Evolutionary conservation across 2,797 vertebrate species (phyloP).

Genomic region (Streptopelia turtur): DNA sequence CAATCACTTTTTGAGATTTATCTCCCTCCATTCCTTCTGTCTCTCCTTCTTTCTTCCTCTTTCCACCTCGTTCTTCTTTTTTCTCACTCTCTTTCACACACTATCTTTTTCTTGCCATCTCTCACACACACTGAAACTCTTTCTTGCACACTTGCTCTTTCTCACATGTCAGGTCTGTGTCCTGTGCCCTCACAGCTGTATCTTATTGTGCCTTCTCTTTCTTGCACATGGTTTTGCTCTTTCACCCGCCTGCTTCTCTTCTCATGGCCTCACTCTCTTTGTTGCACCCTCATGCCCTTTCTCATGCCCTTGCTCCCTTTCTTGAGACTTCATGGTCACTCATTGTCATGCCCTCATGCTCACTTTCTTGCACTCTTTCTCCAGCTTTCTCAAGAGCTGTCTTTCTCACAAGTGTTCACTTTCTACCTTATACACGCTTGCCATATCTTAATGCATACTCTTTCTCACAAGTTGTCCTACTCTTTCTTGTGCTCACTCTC

Average conservation of each 20-base stretch:
- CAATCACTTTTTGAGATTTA: neutral
- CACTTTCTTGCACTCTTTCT: neutral
- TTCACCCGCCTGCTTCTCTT: neutral
- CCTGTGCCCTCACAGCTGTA: neutral
- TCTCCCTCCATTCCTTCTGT: neutral
- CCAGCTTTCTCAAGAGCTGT: neutral
- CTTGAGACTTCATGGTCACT: neutral
- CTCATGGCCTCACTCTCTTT: neutral
- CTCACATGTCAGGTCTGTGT: neutral
- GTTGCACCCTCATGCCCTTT: neutral
- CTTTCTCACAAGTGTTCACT: neutral
- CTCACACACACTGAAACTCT: neutral
- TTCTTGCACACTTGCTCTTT: neutral
- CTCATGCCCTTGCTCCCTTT: neutral
- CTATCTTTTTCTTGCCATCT: neutral
- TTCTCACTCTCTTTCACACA: neutral
- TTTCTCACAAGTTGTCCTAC: neutral
- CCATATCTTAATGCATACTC: neutral
- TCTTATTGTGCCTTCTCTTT: neutral
- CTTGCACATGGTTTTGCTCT: neutral
- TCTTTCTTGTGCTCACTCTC: neutral
- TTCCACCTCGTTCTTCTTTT: neutral
- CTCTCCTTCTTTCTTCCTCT: neutral
- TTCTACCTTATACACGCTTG: rapidly evolving
- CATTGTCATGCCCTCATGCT: neutral